Conservation (phyloP, 1,140 invertebrate species). For the Galleria mellonella region DNA sequence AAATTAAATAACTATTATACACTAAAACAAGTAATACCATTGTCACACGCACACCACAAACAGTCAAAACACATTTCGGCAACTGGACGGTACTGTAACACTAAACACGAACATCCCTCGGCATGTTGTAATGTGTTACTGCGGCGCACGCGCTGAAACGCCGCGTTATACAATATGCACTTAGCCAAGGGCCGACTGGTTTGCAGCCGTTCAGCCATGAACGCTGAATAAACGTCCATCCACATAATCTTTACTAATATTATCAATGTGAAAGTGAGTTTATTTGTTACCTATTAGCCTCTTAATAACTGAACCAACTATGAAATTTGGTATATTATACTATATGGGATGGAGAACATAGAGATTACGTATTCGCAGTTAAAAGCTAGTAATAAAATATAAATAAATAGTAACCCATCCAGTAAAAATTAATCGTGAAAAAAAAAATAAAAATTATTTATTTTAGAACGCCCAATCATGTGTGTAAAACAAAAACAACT, state of each 20-base stretch:
- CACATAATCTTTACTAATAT: neutral
- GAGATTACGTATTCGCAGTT: too few species aligned
- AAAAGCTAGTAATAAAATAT: too few species aligned
- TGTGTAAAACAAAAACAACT: too few species aligned
- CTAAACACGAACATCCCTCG: constrained; percentile 19
- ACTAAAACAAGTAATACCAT: constrained; percentile 21
- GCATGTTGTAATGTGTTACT: constrained; percentile 19
- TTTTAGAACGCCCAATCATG: too few species aligned
- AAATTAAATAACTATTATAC: neutral
- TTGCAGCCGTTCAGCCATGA: constrained; percentile 17
- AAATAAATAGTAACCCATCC: too few species aligned
- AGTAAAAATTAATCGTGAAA: too few species aligned
- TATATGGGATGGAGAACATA: too few species aligned
- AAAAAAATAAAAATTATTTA: too few species aligned
- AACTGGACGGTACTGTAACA: neutral
- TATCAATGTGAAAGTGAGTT: too few species aligned
- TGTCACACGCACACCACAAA: constrained; percentile 29
- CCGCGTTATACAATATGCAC: constrained; percentile 16
- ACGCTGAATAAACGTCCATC: neutral
- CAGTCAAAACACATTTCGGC: constrained; percentile 58
- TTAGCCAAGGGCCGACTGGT: constrained; percentile 13
- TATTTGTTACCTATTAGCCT: neutral
- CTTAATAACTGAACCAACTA: too few species aligned
- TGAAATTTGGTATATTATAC: too few species aligned
- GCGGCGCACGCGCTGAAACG: constrained; percentile 10